Evolutionary conservation across 2,888 invertebrate species (phyloP), one percentile per base, ranked within the genome.

Genomic region (Toxonevra muliebris): DNA sequence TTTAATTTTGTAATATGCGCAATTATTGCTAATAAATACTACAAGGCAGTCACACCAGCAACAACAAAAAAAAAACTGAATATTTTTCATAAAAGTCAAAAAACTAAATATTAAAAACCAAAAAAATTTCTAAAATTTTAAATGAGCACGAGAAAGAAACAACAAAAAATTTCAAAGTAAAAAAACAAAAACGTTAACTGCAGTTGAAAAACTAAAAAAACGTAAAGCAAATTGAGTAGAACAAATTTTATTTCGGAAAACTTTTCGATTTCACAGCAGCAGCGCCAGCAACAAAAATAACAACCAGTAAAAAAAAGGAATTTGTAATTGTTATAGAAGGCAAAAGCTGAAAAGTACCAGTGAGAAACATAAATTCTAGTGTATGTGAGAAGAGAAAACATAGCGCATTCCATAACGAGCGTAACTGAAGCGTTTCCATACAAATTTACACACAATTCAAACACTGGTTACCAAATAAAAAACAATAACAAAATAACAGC

Each of bases 201-300:
- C 50, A 59, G 58, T 65, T 65, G 42, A 20, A 42, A 59, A 65
- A 58, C 59, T 65, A 53, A 52, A 30, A n/a, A 65, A 65, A 65
- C 48, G 65, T 42, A 52, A 7, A 30, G 42, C 60, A 66, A 66
- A 66, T 66, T 66, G 66, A 61, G 66, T 66, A 61, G 60, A 66
- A 66, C 66, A 66, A 66, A 66, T 66, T 66, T 66, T 66, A 61
- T 66, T 60, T 66, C 48, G 15, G 12, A 5, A 48, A 48, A 40
- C 42, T 58, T 58, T 42, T 58, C 17, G 17, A 58, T 58, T 58
- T 17, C 17, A 42, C 58, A 42, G 30, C 30, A 7, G 15, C 48
- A 48, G 30, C 30, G 30, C 2, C 48, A 48, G 3, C 48, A 48
- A n/a, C 48, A 8, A n/a, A 12, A 48, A n/a, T 15, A 48, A 15